Base-by-base conservation (phyloP, 2,797 vertebrate species). In the Antrozous pallidus region DNA sequence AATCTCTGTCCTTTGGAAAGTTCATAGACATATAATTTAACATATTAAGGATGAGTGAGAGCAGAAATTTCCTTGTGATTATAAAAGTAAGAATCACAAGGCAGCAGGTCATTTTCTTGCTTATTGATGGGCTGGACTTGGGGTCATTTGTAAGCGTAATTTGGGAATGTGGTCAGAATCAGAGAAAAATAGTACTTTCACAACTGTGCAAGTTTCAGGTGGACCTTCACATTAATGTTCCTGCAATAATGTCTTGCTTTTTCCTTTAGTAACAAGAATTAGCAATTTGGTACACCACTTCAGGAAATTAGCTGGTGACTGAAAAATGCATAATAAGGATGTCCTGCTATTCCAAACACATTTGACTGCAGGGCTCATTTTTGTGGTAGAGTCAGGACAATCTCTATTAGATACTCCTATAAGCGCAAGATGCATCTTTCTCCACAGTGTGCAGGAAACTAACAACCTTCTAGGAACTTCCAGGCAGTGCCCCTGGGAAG, bases 1-100 rank as follows among this genome's bases (percentile, higher is more conserved):
- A 88, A 90, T 16, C 18, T 61, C 38, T 94, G 36, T 94, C 69
- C 73, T 97, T 96, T 87, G 73, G 33, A 95, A 95, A 95, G 77
- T 90, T 93, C 71, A 80, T 42, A 28, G 84, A 80, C 31, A 45
- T 38, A n/a, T 33, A 87, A 51, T 45, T 71, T 81, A 91, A 75
- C 86, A 80, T 83, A 87, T 51, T 94, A 95, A 89, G 12, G 42
- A 90, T 74, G 36, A 92, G 6, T 70, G 51, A 92, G 36, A 95
- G 10, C 20, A 78, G 61, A 78, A 49, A 93, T 84, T 67, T 90
- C 36, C 80, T 42, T 78, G 18, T 88, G 88, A 65, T 86, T 95
- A 84, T 31, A 75, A 90, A 95, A 79, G 24, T 31, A 82, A 86
- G 40, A 74, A 75, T 42, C n/a, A 54, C 14, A 89, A 93, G 40